Evolutionary conservation across 2,888 invertebrate genomes (phyloP).

Genomic region (Chloroclystis v-ata): DNA sequence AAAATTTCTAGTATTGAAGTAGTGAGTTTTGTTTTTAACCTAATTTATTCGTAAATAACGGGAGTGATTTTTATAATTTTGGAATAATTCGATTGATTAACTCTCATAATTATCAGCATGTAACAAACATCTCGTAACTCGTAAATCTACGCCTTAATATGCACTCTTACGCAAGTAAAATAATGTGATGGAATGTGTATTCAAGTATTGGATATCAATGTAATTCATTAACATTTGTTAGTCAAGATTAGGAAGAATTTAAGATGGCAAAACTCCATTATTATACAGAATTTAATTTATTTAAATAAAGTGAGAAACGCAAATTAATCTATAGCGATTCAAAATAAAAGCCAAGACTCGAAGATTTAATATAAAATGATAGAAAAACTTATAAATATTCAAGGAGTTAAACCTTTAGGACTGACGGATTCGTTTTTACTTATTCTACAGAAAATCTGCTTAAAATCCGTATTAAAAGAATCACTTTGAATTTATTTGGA

Average conservation of each 20-base stretch:
- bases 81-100: too few relatives aligned
- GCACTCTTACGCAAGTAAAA: too few relatives aligned
- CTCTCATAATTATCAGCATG: too few relatives aligned
- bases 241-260: constrained; percentile 6
- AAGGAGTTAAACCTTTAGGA: constrained; percentile 70
- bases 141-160: too few relatives aligned
- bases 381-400: constrained; percentile 78
- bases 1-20: too few relatives aligned
- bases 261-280: constrained; percentile 15
- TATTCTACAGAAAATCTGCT: constrained; percentile 78
- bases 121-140: too few relatives aligned
- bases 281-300: constrained; percentile 28
- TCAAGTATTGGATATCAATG: too few relatives aligned
- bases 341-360: constrained; percentile 48
- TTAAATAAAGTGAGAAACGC: constrained; percentile 44
- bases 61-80: too few relatives aligned
- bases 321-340: constrained; percentile 58
- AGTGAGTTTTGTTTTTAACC: too few relatives aligned
- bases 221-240: too few relatives aligned
- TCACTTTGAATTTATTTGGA: constrained; percentile 76
- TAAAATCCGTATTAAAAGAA: constrained; percentile 78
- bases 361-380: constrained; percentile 72
- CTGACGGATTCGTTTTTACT: constrained; percentile 78
- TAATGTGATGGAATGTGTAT: too few relatives aligned
- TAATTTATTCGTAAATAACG: too few relatives aligned